A percentile compares a stretch with the other conserved stretches of the same genome.
phyloP scores from a whole-genome alignment of 2,888 invertebrate genomes.

The Calameuta pallipes region DNA sequence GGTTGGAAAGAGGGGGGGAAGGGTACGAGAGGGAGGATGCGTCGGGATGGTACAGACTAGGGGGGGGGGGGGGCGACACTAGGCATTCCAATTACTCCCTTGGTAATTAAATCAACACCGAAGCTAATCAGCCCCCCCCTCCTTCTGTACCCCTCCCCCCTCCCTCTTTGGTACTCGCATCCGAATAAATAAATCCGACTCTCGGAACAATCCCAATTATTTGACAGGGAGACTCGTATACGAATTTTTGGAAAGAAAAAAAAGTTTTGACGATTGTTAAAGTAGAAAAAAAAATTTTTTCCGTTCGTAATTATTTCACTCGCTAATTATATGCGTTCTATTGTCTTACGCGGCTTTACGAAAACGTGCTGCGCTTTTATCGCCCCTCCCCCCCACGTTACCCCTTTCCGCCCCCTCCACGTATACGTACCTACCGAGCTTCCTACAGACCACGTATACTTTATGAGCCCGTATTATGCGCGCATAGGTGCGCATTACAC shows the following conservation, averaged over 20 bases:
- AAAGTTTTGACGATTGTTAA: too few relatives aligned
- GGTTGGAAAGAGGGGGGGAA: conserved; percentile 27
- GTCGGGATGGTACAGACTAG: not conserved
- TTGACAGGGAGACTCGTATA: too few relatives aligned
- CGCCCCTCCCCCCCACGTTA: too few relatives aligned
- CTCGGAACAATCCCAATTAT: too few relatives aligned
- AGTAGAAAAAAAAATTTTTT: too few relatives aligned
- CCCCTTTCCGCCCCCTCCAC: too few relatives aligned
- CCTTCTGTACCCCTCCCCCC: not conserved
- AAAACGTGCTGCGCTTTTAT: too few relatives aligned
- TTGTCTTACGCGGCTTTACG: too few relatives aligned
- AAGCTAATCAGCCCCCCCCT: conserved; percentile 55
- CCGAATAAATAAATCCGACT: conserved; percentile 16
- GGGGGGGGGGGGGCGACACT: conserved; percentile 42
- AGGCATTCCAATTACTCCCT: conserved; percentile 62
- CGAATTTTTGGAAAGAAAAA: too few relatives aligned
- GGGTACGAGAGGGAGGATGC: conserved; percentile 30
- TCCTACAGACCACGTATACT: conserved; percentile 26
- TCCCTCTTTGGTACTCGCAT: not conserved
- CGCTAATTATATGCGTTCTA: too few relatives aligned
- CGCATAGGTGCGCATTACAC: conserved; percentile 27
- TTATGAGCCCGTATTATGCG: conserved; percentile 48
- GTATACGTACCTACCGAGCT: too few relatives aligned
- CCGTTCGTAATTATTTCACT: too few relatives aligned
- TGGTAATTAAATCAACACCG: conserved; percentile 64